These are phyloP conservation scores for Drosophila aff. DNA, from an alignment of 1,140 invertebrate species.

Conservation along the genomic window DNA sequence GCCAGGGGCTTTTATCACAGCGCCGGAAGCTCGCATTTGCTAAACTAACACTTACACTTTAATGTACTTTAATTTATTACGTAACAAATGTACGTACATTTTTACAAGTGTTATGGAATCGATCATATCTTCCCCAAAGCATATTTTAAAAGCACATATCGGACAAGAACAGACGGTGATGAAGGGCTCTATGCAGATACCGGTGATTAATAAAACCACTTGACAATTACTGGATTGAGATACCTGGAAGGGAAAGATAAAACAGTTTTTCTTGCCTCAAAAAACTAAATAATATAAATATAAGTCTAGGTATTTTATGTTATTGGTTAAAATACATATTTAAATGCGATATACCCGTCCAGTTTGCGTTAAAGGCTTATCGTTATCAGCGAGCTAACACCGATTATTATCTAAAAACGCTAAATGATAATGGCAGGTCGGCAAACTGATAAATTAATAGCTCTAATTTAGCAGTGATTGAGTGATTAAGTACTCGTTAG, in stretches of 20 bases:
- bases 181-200: background rate
- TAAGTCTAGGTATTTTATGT: background rate
- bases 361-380: background rate
- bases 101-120: slow-evolving; percentile 1
- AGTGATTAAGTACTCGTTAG: too few species aligned
- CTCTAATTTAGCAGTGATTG: background rate
- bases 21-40: background rate
- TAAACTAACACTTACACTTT: background rate
- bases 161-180: background rate
- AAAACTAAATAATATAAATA: background rate
- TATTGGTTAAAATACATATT: background rate
- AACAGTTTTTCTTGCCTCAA: background rate
- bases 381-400: background rate
- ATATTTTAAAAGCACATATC: background rate
- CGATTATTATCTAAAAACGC: background rate
- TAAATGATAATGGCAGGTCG: background rate
- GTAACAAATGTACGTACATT: background rate
- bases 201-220: slow-evolving; percentile 1
- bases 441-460: slow-evolving; percentile 3
- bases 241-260: background rate
- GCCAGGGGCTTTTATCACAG: background rate
- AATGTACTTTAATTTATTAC: slow-evolving; percentile 2
- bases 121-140: background rate
- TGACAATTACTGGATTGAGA: background rate
- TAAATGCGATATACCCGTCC: background rate